phyloP scores from a whole-genome alignment of 1,140 invertebrate genomes.

The Daktulosphaira vitifoliae region DNA sequence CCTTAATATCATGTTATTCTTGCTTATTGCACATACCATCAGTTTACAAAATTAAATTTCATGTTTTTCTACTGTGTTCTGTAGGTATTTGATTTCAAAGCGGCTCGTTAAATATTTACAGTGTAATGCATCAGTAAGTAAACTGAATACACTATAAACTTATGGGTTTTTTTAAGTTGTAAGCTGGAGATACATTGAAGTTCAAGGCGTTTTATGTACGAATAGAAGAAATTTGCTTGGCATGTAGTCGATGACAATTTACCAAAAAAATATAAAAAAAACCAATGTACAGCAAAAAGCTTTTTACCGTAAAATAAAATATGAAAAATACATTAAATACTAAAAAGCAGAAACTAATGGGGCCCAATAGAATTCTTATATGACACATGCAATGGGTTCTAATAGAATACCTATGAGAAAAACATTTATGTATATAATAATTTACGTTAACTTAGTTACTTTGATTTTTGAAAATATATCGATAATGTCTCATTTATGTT shows the following conservation, averaged over 20 bases:
- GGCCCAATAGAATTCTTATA: constrained; percentile 8
- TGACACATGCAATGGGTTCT: neutral
- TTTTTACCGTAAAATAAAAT: constrained; percentile 19
- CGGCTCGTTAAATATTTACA: constrained; percentile 14
- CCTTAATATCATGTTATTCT: neutral
- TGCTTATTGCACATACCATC: neutral
- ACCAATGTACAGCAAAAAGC: constrained; percentile 12
- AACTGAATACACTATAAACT: neutral
- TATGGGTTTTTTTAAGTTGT: too few species aligned
- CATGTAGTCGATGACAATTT: constrained; percentile 8
- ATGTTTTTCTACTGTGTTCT: neutral
- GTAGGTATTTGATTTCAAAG: constrained; percentile 22
- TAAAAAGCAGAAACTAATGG: constrained; percentile 14
- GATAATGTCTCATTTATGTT: too few species aligned
- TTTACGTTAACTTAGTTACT: too few species aligned
- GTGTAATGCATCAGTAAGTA: constrained; percentile 11
- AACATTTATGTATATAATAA: too few species aligned
- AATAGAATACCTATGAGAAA: too few species aligned
- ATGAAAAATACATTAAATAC: neutral
- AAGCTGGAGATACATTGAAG: too few species aligned
- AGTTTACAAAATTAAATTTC: constrained; percentile 16
- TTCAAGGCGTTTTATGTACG: too few species aligned
- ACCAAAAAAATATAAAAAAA: constrained; percentile 2
- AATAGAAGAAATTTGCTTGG: neutral
- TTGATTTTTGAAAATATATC: too few species aligned